Evolutionary conservation across 2,113 vertebrate species (phyloP), one percentile per base, ranked within the genome.

Genomic region (Tachysurus fulvidraco): DNA sequence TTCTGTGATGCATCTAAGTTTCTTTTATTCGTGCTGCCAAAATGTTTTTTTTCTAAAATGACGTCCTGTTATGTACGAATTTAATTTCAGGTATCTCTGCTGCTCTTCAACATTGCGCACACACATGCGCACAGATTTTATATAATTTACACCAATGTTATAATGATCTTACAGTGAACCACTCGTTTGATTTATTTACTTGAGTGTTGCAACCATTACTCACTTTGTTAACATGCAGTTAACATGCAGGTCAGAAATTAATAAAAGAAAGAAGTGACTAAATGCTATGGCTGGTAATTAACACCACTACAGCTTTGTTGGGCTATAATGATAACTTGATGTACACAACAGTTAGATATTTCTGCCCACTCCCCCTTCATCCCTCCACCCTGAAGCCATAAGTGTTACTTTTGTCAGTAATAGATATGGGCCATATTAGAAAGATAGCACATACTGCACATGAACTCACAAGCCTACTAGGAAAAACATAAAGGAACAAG

Each of bases 351-450:
- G 19, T 28, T 74, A 46, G 9, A 23, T 5, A 52, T 52, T 25
- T 76, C 25, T 54, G 74, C 12, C 13, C 50, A 77, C 44, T 16
- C 21, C 46, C 19, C 17, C 8, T 44, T 44, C 10, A 73, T 23
- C 4, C 0, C 41, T 46, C 10, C 19, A 14, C 12, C 4, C 23
- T 10, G 14, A 28, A 55, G n/a, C 6, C 50, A 28, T 0, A 0
- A 21, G 77, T 57, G 4, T 57, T 57, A 21, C 8, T 19, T 11
- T 11, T 36, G 13, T 30, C 28, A 57, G 5, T 57, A 1, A 36
- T 57, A 21, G 52, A 19, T 79, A 19, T 17, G 52, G 14, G 14
- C 5, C 9, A 12, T n/a, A n/a, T n/a, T n/a, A 46, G 25, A 5
- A 54, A 52, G 19, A 50, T 76, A 10, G 12, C 1, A 16, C n/a